Base-by-base conservation (phyloP, 2,797 vertebrate species). In the Gephyroberyx darwinii region DNA sequence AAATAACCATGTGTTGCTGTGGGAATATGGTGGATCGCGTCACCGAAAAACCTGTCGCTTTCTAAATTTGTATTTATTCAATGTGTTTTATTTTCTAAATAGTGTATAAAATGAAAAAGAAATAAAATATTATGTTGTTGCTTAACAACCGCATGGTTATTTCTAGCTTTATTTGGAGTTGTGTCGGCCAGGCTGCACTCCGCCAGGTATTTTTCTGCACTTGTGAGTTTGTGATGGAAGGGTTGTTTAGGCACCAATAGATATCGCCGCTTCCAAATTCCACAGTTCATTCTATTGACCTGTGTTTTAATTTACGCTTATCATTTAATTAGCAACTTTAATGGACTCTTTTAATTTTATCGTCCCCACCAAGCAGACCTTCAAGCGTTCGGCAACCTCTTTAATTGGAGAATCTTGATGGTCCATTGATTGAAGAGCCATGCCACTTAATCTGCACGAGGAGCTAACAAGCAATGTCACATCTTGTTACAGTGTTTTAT, bases 61-160 rank as follows among this genome's bases (percentile, higher is more conserved):
- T 93, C 90, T 92, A 93, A 88, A 89, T 93, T 93, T 93, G 85
- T 93, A 92, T 93, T 94, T 93, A 92, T 94, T 93, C 87, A 89
- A 77, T 93, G 93, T 94, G 90, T 91, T 92, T 93, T 89, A 88
- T 93, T 94, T 94, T 93, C 82, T 92, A 91, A 91, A 91, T 86
- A 84, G 88, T 92, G 89, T 90, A 90, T 81, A 92, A 90, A 90
- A 87, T 73, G 54, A 82, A 84, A 77, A 71, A 81, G 6, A 78
- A 90, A 90, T 91, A 89, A 90, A 91, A 83, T 74, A 55, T 19
- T 66, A 86, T 81, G 86, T 82, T 84, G 86, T 88, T 92, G 84
- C 84, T 51, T 81, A 83, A 85, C 69, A 78, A 31, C 35, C 43
- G 20, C 17, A 8, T 20, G 47, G 19, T 50, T 50, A 20, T 20